Conservation (phyloP, 1,140 invertebrate species). For the Aphelenchoides fujianensis region DNA sequence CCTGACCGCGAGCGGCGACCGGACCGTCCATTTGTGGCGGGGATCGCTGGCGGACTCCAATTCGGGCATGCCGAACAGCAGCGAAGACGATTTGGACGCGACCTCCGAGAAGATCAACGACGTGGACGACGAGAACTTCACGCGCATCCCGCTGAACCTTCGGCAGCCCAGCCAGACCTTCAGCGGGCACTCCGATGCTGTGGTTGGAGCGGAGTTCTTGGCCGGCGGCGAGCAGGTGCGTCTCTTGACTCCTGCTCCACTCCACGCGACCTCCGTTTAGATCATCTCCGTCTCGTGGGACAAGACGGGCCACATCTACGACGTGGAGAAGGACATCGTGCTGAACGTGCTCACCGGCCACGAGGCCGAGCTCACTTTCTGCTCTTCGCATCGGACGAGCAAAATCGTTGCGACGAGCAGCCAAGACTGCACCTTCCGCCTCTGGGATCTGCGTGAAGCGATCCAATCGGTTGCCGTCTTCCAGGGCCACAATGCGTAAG, state of each 20-base stretch:
- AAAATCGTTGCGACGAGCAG: constrained; percentile 90
- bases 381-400: constrained; percentile 81
- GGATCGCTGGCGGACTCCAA: constrained; percentile 16
- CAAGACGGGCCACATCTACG: constrained; percentile 87
- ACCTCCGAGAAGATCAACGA: constrained; percentile 71
- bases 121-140: constrained; percentile 27
- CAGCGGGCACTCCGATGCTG: constrained; percentile 75
- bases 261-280: constrained; percentile 28
- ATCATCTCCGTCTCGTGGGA: constrained; percentile 94
- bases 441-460: constrained; percentile 94
- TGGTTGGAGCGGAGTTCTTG: constrained; percentile 93
- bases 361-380: constrained; percentile 90
- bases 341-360: constrained; percentile 81
- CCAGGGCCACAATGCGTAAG: constrained; percentile 95
- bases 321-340: constrained; percentile 87
- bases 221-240: constrained; percentile 79
- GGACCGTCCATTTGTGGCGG: constrained; percentile 87
- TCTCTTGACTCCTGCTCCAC: constrained; percentile 18
- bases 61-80: constrained; percentile 69
- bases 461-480: constrained; percentile 95
- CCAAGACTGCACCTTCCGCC: constrained; percentile 88
- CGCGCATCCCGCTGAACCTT: constrained; percentile 62
- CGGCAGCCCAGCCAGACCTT: constrained; percentile 79
- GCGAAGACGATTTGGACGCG: constrained; percentile 68
- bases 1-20: constrained; percentile 87